Conservation (phyloP, 1,140 invertebrate species). For the Cylas formicarius region DNA sequence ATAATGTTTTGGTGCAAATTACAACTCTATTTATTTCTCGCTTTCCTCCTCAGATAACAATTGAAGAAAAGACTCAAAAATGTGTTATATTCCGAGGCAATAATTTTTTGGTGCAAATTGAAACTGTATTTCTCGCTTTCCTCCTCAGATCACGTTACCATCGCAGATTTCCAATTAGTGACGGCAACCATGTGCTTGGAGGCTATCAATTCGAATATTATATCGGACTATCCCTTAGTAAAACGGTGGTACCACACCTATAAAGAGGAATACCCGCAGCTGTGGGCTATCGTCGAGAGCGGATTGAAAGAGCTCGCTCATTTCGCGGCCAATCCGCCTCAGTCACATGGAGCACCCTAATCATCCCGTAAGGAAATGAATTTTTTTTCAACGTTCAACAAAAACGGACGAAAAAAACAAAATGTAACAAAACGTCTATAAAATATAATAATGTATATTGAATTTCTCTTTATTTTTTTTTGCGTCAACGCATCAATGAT, state of each 20-base stretch:
- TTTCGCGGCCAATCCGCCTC: slow-evolving; percentile 62
- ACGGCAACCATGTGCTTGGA: slow-evolving; percentile 65
- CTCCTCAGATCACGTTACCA: slow-evolving; percentile 54
- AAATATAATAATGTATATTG: too few relatives aligned
- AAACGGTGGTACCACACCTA: slow-evolving; percentile 62
- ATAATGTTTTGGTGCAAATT: background rate
- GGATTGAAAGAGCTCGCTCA: slow-evolving; percentile 59
- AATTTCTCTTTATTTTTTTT: too few relatives aligned
- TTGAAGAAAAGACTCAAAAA: background rate
- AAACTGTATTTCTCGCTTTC: slow-evolving; percentile 6
- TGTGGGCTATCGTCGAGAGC: slow-evolving; percentile 59
- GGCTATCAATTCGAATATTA: slow-evolving; percentile 59
- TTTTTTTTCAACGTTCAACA: too few relatives aligned
- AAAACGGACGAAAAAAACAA: too few relatives aligned
- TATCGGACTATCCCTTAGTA: slow-evolving; percentile 49
- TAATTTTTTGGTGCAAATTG: too few relatives aligned
- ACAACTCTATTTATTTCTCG: background rate
- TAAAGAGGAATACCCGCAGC: slow-evolving; percentile 55
- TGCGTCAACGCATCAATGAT: too few relatives aligned
- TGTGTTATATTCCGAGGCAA: background rate
- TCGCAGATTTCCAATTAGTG: slow-evolving; percentile 64
- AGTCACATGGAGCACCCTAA: slow-evolving; percentile 61
- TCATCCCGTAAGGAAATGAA: slow-evolving; percentile 56
- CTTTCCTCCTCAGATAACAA: background rate
- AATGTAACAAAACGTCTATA: too few relatives aligned